Evolutionary conservation across 2,888 invertebrate genomes (phyloP), one percentile per base, ranked within the genome.

Genomic region (Mythimna lalbum): DNA sequence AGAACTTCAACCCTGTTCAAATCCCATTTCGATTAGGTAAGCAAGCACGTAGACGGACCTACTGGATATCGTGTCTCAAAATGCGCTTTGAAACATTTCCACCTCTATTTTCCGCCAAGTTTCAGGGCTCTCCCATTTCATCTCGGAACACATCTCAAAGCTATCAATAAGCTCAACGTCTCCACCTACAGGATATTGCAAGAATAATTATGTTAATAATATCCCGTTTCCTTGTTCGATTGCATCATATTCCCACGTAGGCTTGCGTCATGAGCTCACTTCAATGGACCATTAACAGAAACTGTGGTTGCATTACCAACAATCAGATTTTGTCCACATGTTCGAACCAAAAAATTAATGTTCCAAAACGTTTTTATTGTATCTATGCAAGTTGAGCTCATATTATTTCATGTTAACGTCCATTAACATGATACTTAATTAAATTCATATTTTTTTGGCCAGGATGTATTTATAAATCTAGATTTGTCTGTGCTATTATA

Each of bases 161-260:
- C 76, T 73, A 76, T 80, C 80, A 82, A 86, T 84, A 81, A 83
- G 73, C 78, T 73, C 72, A 66, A 71, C 64, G 66, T 76, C 72
- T 72, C 82, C 80, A 83, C 82, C 84, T 86, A 87, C 86, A 88
- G 88, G 88, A 89, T 88, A 86, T 88, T 86, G 87, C 81, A 80
- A 83, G 85, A 85, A 85, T 85, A 86, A 86, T 87, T 86, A 85
- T 84, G 79, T 86, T 87, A 86, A 86, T 89, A 87, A 88, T 89
- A 88, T 89, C 87, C 84, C 73, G 81, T 87, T 89, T 90, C 86
- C 87, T 87, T 73, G 76, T 90, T 63, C 76, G 84, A 88, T 90
- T 90, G 85, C 79, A 87, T 86, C 81, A 82, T 69, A 86, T 93
- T 94, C 94, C 93, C 93, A 94, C 93, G 92, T 88, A 88, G 73